These are phyloP conservation scores for Hydriomena furcata DNA, from an alignment of 2,888 invertebrate species.

Conservation along the genomic window DNA sequence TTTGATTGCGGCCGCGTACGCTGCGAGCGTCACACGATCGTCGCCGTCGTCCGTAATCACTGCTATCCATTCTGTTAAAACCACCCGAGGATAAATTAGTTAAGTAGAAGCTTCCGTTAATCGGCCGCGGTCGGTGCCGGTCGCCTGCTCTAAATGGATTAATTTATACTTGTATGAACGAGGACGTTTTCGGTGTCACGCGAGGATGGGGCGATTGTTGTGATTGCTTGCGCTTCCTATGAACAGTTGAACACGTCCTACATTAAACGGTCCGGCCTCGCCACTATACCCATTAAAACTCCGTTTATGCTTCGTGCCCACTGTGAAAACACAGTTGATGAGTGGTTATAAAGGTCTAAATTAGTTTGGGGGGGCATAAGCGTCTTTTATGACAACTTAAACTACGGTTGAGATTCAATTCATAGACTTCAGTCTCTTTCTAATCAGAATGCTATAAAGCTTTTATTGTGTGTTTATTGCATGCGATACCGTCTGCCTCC, in stretches of 20 bases:
- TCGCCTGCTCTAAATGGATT: constrained; percentile 82
- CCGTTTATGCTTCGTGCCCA: constrained; percentile 17
- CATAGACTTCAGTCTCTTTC: constrained; percentile 11
- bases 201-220: constrained; percentile 82
- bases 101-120: constrained; percentile 85
- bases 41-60: constrained; percentile 76
- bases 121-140: constrained; percentile 78
- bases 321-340: constrained; percentile 35
- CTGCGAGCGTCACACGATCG: constrained; percentile 67
- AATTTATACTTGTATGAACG: constrained; percentile 83
- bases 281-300: constrained; percentile 36
- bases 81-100: constrained; percentile 84
- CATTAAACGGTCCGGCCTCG: constrained; percentile 60
- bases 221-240: constrained; percentile 81
- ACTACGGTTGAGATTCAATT: constrained; percentile 21
- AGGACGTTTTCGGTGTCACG: constrained; percentile 83
- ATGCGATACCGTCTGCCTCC: constrained; percentile 9
- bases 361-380: constrained; percentile 36
- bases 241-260: constrained; percentile 71
- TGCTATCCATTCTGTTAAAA: constrained; percentile 85
- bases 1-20: constrained; percentile 52
- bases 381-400: constrained; percentile 19
- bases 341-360: constrained; percentile 44
- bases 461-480: constrained; percentile 22
- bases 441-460: constrained; percentile 19